Percentiles rank a stretch among this genome's conserved stretches.
Evolutionary conservation across 2,888 invertebrate species (phyloP).

Genomic region (Synanthedon myopaeformis): DNA sequence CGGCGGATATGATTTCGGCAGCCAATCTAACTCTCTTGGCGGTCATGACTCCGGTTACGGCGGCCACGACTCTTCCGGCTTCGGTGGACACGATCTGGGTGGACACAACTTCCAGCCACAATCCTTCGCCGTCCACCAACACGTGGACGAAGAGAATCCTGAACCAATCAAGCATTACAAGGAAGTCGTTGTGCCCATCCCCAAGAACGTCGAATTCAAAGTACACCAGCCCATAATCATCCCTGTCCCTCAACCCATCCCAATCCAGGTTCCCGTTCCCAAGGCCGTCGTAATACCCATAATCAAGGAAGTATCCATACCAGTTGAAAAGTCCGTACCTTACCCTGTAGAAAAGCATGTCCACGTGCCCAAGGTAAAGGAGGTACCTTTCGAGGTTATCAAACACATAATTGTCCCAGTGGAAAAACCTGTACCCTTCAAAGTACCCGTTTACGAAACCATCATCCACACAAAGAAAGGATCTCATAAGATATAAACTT

Average conservation of each 20-base stretch:
- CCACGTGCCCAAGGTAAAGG: conserved; percentile 75
- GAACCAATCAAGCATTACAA: conserved; percentile 77
- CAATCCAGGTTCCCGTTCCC: conserved; percentile 76
- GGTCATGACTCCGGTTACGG: conserved; percentile 16
- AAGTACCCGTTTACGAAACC: conserved; percentile 78
- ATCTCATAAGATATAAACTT: conserved; percentile 42
- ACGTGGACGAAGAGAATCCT: conserved; percentile 77
- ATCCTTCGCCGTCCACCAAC: conserved; percentile 72
- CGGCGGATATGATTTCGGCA: conserved; percentile 27
- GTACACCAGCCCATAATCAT: conserved; percentile 69
- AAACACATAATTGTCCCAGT: conserved; percentile 78
- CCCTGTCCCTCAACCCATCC: conserved; percentile 74
- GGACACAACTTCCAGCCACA: conserved; percentile 49
- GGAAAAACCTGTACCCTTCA: conserved; percentile 76
- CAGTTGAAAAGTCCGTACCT: conserved; percentile 79
- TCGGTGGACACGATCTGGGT: conserved; percentile 36
- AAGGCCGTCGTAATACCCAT: conserved; percentile 77
- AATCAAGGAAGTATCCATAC: conserved; percentile 75
- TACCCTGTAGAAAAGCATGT: conserved; percentile 76
- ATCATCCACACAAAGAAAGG: conserved; percentile 78
- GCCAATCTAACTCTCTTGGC: conserved; percentile 14
- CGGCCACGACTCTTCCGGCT: conserved; percentile 19
- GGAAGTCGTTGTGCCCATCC: conserved; percentile 74
- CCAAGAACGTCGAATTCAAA: conserved; percentile 72
- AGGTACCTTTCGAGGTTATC: conserved; percentile 76